Evolutionary conservation across 2,113 vertebrate species (phyloP).

Genomic region (Nannospalax galili): DNA sequence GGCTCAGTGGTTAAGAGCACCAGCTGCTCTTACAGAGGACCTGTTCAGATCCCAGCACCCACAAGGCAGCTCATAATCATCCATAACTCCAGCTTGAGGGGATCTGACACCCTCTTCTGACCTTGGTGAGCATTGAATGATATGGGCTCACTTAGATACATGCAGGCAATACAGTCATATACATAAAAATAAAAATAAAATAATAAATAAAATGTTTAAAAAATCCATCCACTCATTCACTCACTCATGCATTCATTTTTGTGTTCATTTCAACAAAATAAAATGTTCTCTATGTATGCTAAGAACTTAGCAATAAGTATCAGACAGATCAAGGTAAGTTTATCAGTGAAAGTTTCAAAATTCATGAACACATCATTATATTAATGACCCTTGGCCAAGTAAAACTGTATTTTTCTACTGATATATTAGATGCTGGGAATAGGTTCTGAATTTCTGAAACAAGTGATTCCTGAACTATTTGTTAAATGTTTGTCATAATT

Average conservation of each 20-base stretch:
- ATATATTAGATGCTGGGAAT: background rate
- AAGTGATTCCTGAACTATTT: background rate
- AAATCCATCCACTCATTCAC: background rate
- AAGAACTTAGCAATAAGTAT: background rate
- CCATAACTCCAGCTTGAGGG: no score
- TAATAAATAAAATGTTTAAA: no score
- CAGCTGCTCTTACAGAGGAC: no score
- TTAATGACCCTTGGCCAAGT: background rate
- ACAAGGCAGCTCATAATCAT: no score
- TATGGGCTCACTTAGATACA: no score
- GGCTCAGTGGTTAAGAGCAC: no score
- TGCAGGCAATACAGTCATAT: no score
- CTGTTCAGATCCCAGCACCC: no score
- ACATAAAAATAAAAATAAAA: no score
- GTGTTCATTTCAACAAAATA: slow-evolving; percentile 26
- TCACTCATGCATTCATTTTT: background rate
- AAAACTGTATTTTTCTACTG: background rate
- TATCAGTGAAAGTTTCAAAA: background rate
- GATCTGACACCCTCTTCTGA: no score
- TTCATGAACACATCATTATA: background rate
- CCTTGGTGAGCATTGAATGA: no score
- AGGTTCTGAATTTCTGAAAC: background rate
- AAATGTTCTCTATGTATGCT: background rate
- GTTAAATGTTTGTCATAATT: background rate
- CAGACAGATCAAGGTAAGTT: background rate